Base-by-base conservation (phyloP, 2,888 invertebrate species). In the Scelioninae gen. 1 region DNA sequence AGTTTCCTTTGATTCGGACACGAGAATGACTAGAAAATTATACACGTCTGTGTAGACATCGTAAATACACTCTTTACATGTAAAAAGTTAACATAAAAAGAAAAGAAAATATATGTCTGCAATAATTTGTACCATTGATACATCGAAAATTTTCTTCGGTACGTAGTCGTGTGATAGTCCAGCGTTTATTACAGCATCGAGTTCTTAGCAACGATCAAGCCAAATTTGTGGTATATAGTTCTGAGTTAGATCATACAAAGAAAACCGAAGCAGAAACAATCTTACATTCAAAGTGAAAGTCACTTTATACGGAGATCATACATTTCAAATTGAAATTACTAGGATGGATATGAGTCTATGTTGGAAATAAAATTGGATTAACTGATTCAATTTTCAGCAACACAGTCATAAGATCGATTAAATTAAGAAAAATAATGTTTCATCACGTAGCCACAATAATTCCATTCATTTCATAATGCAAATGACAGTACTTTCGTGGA, bases 51-150 rank as follows among this genome's bases (percentile, higher is more conserved):
- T 75, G 65, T 82, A 60, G 74, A 69, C 38, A 47, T 82, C 85
- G 83, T 82, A 76, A 77, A 86, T 86, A 83, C 49, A 47, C 82
- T 74, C 11, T 86, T 68, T 78, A 84, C 82, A 83, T 83, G 82
- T 43, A 66, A 49, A 29, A 51, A 29, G 2, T 6, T 10, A 10
- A 3, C 10, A 29, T 38, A 60, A 45, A 72, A 34, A 31, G 65
- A 56, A 62, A 60, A 76, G 16, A 53, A 47, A 69, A 65, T 69
- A 63, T 55, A 58, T 10, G 56, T 74, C 53, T 83, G 62, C 71
- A 65, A 62, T 78, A 81, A 69, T 85, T 88, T 87, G 85, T 89
- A 88, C 86, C 87, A 88, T 87, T 87, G 69, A 62, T 87, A 88
- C 88, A 89, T 86, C 77, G 88, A 88, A 88, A 71, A 86, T 65